Conservation (phyloP, 2,113 vertebrate species). For the Cichladusa arquata region DNA sequence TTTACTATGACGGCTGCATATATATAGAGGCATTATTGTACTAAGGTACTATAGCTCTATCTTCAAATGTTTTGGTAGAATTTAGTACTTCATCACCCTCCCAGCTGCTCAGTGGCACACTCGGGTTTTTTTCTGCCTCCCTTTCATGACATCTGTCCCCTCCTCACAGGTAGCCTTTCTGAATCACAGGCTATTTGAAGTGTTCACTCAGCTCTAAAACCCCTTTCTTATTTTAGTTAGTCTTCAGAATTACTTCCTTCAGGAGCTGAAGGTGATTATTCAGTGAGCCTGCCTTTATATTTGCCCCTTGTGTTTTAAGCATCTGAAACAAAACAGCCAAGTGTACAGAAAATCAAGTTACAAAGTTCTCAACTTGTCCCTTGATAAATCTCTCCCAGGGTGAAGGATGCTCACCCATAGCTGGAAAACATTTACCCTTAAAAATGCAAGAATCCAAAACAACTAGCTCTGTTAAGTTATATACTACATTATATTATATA, state of each 20-base stretch:
- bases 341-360: background rate
- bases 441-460: background rate
- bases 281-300: background rate
- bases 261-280: background rate
- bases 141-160: background rate
- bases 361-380: background rate
- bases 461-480: background rate
- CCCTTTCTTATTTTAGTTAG: background rate
- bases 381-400: background rate
- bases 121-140: background rate
- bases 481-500: background rate
- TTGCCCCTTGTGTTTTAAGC: background rate
- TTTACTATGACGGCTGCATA: constrained; percentile 28
- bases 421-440: background rate
- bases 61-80: background rate
- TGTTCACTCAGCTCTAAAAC: background rate
- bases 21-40: background rate
- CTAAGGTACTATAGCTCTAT: background rate
- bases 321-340: background rate
- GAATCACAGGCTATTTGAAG: background rate
- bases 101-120: background rate
- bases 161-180: background rate
- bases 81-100: constrained; percentile 4
- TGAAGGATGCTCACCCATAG: background rate
- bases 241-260: background rate